phyloP scores from a whole-genome alignment of 2,797 vertebrate species.

The Mastacembelus armatus region DNA sequence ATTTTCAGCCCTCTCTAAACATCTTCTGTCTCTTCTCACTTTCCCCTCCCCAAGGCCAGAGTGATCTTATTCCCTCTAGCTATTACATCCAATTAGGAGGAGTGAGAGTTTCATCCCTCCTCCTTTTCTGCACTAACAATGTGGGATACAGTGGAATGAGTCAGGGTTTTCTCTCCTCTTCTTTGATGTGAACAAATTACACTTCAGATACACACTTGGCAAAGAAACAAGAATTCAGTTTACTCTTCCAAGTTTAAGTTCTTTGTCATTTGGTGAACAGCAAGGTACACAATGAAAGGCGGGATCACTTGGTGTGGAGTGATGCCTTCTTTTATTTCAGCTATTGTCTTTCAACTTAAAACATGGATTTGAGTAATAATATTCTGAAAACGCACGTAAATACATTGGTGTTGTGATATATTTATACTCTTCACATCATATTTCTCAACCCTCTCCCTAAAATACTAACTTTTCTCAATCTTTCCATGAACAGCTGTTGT shows the following conservation, averaged over 20 bases:
- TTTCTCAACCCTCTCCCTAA: neutral
- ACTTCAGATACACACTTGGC: conserved; percentile 64
- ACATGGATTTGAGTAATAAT: conserved; percentile 2
- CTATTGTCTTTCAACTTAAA: conserved; percentile 15
- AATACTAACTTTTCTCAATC: neutral
- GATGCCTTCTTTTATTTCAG: conserved; percentile 32
- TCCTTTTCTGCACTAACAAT: conserved; percentile 62
- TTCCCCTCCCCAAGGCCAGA: conserved; percentile 69
- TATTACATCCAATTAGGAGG: conserved; percentile 84
- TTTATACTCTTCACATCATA: neutral
- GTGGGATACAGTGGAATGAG: conserved; percentile 65
- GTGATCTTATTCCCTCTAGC: conserved; percentile 77
- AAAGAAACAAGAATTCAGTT: conserved; percentile 64
- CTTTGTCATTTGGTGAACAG: conserved; percentile 65
- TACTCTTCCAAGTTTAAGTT: conserved; percentile 59
- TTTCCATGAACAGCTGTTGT: neutral
- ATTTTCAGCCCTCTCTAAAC: conserved; percentile 72
- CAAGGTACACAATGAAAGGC: conserved; percentile 33
- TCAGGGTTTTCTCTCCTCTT: conserved; percentile 65
- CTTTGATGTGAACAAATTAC: conserved; percentile 80
- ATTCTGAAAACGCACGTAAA: neutral
- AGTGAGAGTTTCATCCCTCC: conserved; percentile 70
- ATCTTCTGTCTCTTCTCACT: conserved; percentile 54
- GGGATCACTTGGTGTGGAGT: conserved; percentile 25
- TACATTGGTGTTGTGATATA: neutral